Evolutionary conservation across 2,113 vertebrate species (phyloP).

Genomic region (Dipodomys ordii): DNA sequence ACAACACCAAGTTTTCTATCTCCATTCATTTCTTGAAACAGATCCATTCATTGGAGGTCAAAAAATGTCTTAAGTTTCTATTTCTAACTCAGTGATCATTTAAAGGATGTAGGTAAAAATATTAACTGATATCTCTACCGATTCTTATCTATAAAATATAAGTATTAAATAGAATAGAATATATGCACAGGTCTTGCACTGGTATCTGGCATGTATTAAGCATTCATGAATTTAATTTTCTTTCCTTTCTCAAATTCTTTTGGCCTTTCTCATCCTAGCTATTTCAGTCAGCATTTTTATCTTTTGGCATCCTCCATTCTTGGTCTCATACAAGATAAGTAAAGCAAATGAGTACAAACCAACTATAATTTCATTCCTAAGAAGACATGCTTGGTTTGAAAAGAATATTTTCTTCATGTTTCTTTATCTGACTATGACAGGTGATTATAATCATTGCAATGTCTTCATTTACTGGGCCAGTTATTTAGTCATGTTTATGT

Average conservation of each 20-base stretch:
- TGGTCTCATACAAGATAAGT: background rate
- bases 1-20: background rate
- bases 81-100: background rate
- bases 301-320: constrained; percentile 14
- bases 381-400: constrained; percentile 66
- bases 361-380: constrained; percentile 69
- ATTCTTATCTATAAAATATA: background rate
- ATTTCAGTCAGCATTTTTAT: background rate
- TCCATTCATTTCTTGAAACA: background rate
- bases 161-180: background rate
- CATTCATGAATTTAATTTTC: background rate
- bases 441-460: constrained; percentile 77
- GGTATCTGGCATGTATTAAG: background rate
- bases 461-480: constrained; percentile 78
- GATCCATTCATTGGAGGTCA: background rate
- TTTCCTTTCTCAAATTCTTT: background rate
- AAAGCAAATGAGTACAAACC: constrained; percentile 60
- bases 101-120: background rate
- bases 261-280: background rate
- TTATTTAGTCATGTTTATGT: constrained; percentile 77
- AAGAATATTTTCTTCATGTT: constrained; percentile 63
- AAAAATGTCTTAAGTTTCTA: background rate
- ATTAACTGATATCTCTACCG: background rate
- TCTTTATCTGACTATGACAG: constrained; percentile 58
- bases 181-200: background rate